Evolutionary conservation across 2,797 vertebrate species (phyloP), one percentile per base, ranked within the genome.

Genomic region (Coreius guichenoti): DNA sequence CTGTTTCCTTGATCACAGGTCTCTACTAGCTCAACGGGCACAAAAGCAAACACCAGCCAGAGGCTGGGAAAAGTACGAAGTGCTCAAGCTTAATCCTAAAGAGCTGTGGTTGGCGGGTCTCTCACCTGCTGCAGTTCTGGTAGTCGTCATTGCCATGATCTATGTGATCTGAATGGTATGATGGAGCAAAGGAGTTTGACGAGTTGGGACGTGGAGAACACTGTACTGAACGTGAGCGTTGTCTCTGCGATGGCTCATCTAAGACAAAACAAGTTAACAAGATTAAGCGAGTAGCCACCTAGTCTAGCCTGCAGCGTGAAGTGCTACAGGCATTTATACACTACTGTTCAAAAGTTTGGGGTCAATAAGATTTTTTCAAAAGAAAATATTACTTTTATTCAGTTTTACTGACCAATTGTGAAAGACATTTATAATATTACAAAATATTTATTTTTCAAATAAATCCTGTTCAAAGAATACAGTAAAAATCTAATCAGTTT

Each of bases 141-240:
- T 90, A 90, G 80, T 94, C 92, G 17, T 94, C 93, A 16, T 89
- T 92, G 73, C 91, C 58, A 1, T 94, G 93, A 63, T 81, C 49
- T 33, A 90, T 87, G 80, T 91, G 88, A 74, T 95, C 93, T 17
- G 90, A 84, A 80, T 75, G 91, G 89, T 90, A 94, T 58, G 93
- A 91, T 51, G 91, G 84, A 51, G 92, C 86, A 82, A 97, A 94
- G 68, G 96, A 96, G 45, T 96, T 97, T 0, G 96, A 95, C 0
- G 96, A 96, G 89, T 95, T 96, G n/a, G 93, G 95, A 87, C 95
- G 95, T n/a, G 97, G 97, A 31, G 97, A 98, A 89, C 96, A 96
- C 91, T 98, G 97, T 0, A 95, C 94, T 3, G 97, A 98, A 87
- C 94, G 93, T n/a, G 97, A 98, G 65, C 94, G 94, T 81, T 95